Evolutionary conservation across 2,888 invertebrate species (phyloP).

Genomic region (Conomelus anceps): DNA sequence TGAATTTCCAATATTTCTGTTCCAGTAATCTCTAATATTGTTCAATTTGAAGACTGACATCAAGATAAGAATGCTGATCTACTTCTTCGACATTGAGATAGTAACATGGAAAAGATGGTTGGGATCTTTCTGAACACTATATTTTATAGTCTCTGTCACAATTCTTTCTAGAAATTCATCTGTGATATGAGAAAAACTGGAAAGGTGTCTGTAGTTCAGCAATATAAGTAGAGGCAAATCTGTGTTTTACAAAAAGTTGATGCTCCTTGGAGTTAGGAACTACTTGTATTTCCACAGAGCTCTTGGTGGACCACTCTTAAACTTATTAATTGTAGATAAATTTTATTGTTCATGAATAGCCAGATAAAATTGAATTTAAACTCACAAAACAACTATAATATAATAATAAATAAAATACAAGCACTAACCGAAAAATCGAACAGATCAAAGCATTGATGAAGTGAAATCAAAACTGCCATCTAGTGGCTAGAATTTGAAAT

Average conservation of each 20-base stretch:
- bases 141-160: neutral
- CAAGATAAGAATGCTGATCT: neutral
- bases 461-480: too few species aligned
- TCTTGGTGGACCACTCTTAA: neutral
- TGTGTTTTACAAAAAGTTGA: too few species aligned
- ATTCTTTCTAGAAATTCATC: neutral
- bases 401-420: too few species aligned
- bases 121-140: neutral
- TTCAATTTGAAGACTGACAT: slow-evolving; percentile 33
- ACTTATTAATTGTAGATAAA: too few species aligned
- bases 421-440: too few species aligned
- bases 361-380: too few species aligned
- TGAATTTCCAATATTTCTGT: slow-evolving; percentile 27
- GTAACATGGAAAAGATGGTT: neutral
- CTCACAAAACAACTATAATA: too few species aligned
- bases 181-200: neutral
- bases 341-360: too few species aligned
- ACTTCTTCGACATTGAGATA: neutral
- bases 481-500: too few species aligned
- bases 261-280: too few species aligned
- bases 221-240: too few species aligned
- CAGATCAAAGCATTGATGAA: too few species aligned
- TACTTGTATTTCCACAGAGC: neutral
- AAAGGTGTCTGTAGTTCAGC: neutral
- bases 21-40: slow-evolving; percentile 34